Evolutionary conservation across 2,797 vertebrate genomes (phyloP).

Genomic region (Gambusia yucatana): DNA sequence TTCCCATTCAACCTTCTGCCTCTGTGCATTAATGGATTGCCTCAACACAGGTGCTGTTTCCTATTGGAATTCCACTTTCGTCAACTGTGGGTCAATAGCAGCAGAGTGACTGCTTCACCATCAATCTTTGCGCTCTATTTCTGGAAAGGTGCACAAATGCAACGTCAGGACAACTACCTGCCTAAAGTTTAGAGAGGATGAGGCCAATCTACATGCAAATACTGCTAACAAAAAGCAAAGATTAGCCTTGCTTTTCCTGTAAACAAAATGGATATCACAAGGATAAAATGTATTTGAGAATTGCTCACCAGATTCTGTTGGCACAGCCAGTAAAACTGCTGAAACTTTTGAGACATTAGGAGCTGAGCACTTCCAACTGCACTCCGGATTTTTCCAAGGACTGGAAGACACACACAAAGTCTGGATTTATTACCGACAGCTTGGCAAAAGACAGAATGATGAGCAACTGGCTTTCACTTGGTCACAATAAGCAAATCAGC

Average conservation of each 20-base stretch:
- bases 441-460: constrained; percentile 40
- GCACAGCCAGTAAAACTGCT: constrained; percentile 99
- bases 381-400: constrained; percentile 94
- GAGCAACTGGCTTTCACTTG: constrained; percentile 28
- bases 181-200: constrained; percentile 17
- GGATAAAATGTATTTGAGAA: neutral
- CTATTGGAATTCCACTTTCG: constrained; percentile 76
- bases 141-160: constrained; percentile 54
- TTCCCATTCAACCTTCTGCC: constrained; percentile 59
- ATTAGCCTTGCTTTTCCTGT: neutral
- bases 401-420: constrained; percentile 69
- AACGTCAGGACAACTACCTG: constrained; percentile 40
- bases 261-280: neutral
- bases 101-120: constrained; percentile 54
- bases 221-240: neutral
- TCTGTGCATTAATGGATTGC: constrained; percentile 58
- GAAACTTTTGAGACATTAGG: constrained; percentile 99
- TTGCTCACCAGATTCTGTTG: constrained; percentile 98
- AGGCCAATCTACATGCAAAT: constrained; percentile 28
- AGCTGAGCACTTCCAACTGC: constrained; percentile 96
- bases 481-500: constrained; percentile 47
- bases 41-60: constrained; percentile 48
- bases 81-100: constrained; percentile 58
- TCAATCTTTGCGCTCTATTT: constrained; percentile 69
- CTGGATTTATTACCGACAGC: constrained; percentile 34